These are phyloP conservation scores for Melozone crissalis DNA, from an alignment of 2,113 vertebrate species.

Conservation along the genomic window DNA sequence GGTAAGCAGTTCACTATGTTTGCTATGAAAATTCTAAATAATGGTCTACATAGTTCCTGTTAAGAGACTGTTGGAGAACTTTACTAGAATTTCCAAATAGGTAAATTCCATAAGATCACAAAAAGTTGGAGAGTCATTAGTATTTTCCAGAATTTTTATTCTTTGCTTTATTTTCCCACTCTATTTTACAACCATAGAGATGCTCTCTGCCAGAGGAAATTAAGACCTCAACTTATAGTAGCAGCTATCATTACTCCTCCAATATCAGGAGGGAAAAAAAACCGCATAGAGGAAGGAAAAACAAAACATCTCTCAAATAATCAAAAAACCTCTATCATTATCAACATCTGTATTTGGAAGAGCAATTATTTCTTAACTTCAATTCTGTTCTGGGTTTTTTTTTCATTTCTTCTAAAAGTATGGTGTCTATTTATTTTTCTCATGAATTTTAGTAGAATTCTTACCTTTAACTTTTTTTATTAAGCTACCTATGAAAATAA, in stretches of 20 bases:
- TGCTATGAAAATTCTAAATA: background rate
- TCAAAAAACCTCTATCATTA: rapidly evolving
- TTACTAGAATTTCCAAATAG: background rate
- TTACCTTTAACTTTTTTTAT: background rate
- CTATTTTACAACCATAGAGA: background rate
- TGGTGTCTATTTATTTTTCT: background rate
- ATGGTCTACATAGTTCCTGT: background rate
- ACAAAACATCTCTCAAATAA: background rate
- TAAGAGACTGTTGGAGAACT: background rate
- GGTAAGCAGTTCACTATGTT: background rate
- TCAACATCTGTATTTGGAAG: background rate
- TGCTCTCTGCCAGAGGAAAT: background rate
- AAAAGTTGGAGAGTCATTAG: background rate
- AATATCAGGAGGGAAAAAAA: background rate
- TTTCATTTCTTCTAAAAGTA: background rate
- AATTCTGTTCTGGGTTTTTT: background rate
- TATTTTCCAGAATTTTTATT: background rate
- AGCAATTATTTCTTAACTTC: background rate
- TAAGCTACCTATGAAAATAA: background rate
- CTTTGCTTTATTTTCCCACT: background rate
- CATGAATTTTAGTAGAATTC: background rate
- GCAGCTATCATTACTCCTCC: background rate
- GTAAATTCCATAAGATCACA: background rate
- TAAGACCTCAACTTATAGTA: background rate
- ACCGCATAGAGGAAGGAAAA: background rate